Base-by-base conservation (phyloP, 1,140 invertebrate species). In the Ceratosolen solmsi region DNA sequence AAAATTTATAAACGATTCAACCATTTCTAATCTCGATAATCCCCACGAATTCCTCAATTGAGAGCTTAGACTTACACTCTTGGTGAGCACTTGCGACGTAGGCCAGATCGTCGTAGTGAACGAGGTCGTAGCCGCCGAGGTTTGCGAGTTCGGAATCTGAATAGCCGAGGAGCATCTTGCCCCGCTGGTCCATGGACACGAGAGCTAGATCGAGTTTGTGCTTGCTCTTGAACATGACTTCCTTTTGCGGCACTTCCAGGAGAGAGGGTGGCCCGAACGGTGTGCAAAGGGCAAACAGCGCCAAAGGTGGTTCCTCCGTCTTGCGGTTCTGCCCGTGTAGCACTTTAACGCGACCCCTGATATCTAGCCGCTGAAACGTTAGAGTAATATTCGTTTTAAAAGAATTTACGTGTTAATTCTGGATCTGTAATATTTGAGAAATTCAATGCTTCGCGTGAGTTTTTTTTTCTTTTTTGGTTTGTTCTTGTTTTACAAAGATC, bases 161-260 rank as follows among this genome's bases (percentile, higher is more conserved):
- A 89, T 98, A 99, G 7, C 97, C 98, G 76, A 99, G 93, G 73
- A 99, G 93, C 93, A 98, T 95, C 92, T 99, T 98, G 33, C 98
- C 98, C 87, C 97, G 95, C 93, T 97, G 97, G 92, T 99, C 99
- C 96, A 99, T 99, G 7, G 97, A 99, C 70, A 99, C 96, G 54
- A 99, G 94, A 71, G 96, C 95, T 36, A 99, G 94, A 92, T 99
- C 98, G 75, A 99, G 94, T 90, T 99, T 99, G 93, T 99, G 99
- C 93, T 99, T 99, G 88, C 97, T 98, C 92, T 99, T 99, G 92
- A 99, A 99, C 95, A 99, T 98, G 80, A 98, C 96, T 92, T 99
- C 98, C 88, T 98, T 97, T 87, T 97, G 96, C 8, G 96, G 96
- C 86, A 97, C 96, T 89, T 98, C 96, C 30, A 97, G 90, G 20